Conservation (phyloP, 2,888 invertebrate genomes). For the Hypomecis punctinalis region DNA sequence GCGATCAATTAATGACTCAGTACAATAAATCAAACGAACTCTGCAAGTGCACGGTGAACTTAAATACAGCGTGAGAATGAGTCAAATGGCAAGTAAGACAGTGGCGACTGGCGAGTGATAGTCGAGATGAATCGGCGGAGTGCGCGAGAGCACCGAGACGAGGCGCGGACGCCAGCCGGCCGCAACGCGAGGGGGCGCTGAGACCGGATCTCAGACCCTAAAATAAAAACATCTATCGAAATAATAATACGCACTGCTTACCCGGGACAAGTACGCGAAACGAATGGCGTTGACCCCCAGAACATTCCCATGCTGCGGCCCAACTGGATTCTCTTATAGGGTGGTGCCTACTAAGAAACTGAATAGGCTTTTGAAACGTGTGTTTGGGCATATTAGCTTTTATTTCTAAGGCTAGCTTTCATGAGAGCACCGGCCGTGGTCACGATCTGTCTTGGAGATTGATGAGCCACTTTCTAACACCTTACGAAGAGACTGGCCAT, state of each 20-base stretch:
- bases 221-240: constrained; percentile 84
- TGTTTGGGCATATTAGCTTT: constrained; percentile 80
- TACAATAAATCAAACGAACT: neutral
- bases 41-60: constrained; percentile 3
- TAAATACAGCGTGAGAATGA: constrained; percentile 48
- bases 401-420: constrained; percentile 77
- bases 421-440: constrained; percentile 57
- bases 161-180: constrained; percentile 60
- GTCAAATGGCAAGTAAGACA: constrained; percentile 24
- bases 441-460: constrained; percentile 31
- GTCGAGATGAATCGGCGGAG: constrained; percentile 44
- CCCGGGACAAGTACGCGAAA: constrained; percentile 81
- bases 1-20: too few species aligned
- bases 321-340: constrained; percentile 81
- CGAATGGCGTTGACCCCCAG: constrained; percentile 84
- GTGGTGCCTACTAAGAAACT: constrained; percentile 65
- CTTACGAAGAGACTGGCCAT: constrained; percentile 8
- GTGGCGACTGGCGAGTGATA: constrained; percentile 20
- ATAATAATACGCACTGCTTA: constrained; percentile 83
- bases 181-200: constrained; percentile 76
- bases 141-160: constrained; percentile 47
- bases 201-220: constrained; percentile 83
- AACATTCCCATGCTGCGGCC: constrained; percentile 79
- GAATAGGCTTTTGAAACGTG: constrained; percentile 76
- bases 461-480: constrained; percentile 22